These are phyloP conservation scores for Graptemys geographica DNA, from an alignment of 2,797 vertebrate species.

Conservation along the genomic window DNA sequence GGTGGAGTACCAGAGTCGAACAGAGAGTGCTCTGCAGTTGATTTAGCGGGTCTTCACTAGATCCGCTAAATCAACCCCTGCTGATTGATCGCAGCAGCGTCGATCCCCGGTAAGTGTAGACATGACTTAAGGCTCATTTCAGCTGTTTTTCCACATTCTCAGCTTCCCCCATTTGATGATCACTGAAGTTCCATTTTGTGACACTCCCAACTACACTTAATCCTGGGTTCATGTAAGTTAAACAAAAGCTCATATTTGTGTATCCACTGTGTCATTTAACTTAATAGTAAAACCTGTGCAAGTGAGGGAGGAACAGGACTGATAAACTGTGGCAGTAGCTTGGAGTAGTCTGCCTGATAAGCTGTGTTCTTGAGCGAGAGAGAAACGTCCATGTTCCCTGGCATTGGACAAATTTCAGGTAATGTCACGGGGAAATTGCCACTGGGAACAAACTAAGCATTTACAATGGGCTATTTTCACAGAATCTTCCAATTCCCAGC, in stretches of 20 bases:
- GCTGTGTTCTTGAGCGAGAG: neutral
- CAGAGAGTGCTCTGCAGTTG: no score
- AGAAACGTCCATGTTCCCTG: neutral
- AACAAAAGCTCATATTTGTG: neutral
- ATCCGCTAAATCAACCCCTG: no score
- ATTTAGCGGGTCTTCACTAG: no score
- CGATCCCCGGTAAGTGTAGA: no score
- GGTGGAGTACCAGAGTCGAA: no score
- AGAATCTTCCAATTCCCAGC: neutral
- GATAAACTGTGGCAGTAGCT: neutral
- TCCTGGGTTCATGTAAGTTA: neutral
- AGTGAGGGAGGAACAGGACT: neutral
- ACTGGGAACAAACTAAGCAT: neutral
- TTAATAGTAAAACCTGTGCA: no score
- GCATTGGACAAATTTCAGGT: neutral
- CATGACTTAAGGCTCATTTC: neutral
- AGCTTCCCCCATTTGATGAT: neutral
- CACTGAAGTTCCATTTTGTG: neutral
- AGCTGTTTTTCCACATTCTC: neutral
- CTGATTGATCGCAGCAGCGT: no score
- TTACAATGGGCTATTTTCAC: neutral
- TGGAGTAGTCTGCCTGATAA: neutral
- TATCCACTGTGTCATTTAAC: neutral
- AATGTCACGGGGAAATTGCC: neutral
- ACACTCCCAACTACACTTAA: neutral